phyloP scores from a whole-genome alignment of 2,797 vertebrate genomes.

The Dicrostonyx torquatus region DNA sequence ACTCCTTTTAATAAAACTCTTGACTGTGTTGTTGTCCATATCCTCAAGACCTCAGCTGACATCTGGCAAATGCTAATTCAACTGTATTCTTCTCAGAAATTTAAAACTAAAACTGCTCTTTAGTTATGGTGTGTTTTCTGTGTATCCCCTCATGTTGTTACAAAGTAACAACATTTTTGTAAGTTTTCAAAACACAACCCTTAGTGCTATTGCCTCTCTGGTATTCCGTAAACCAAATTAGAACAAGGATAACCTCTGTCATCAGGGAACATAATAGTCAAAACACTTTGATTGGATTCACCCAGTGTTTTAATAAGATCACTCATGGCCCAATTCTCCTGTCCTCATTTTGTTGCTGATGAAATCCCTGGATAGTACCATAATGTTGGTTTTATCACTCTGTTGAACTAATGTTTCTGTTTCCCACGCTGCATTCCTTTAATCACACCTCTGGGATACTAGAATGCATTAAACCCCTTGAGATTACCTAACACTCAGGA shows the following conservation, averaged over 20 bases:
- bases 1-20: neutral
- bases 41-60: neutral
- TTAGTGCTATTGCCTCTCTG: neutral
- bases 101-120: neutral
- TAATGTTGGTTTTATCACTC: slow-evolving; percentile 64
- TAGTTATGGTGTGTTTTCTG: neutral
- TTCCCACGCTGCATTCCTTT: slow-evolving; percentile 52
- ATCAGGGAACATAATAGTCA: slow-evolving; percentile 55
- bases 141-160: neutral
- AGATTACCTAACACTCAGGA: slow-evolving; percentile 57
- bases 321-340: slow-evolving; percentile 72
- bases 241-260: slow-evolving; percentile 54
- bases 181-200: slow-evolving; percentile 30
- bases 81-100: neutral
- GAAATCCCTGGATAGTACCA: slow-evolving; percentile 58
- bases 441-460: slow-evolving; percentile 68
- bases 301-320: slow-evolving; percentile 72
- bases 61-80: neutral
- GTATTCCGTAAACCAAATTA: slow-evolving; percentile 54
- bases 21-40: neutral
- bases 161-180: slow-evolving; percentile 2
- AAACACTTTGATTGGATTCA: slow-evolving; percentile 69
- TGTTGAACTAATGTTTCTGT: slow-evolving; percentile 63
- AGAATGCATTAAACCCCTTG: slow-evolving; percentile 18
- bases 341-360: slow-evolving; percentile 67